Evolutionary conservation across 2,888 invertebrate species (phyloP), one percentile per base, ranked within the genome.

Genomic region (Harpagoxenus sublaevis): DNA sequence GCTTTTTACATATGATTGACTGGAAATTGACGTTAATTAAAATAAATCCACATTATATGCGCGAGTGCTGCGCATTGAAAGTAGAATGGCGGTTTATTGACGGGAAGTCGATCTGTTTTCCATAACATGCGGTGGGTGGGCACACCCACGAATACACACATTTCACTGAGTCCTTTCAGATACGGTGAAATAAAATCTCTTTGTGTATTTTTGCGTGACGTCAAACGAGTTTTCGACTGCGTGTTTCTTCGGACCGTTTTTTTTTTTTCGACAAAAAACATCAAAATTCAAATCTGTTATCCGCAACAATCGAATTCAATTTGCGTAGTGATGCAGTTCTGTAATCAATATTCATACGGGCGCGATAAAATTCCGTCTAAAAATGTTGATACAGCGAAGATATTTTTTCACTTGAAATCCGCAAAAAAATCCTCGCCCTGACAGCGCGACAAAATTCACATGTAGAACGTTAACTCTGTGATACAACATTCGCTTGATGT

Each of bases 281-380:
- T 73, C 79, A 62, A 73, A 81, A 81, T 71, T 81, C 79, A 60
- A 81, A 73, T 81, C 79, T 39, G 71, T 53, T 81, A 73, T 51
- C 60, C 39, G 12, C 53, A 66, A 78, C 78, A 51, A 81, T 81
- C 60, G 79, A 81, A 81, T 81, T 81, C 79, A 51, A 57, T 73
- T 81, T 71, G 73, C 73, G 48, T 60, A 39, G 73, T 73, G 73
- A 71, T 73, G 71, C 23, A 71, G 57, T 79, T n/a, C 57, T 53
- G 48, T 48, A 71, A 73, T 81, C 73, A 81, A 81, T 81, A 81
- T 81, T 71, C 71, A 81, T 81, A 62, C 28, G 12, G 35, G 23
- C 10, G 18, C 45, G 73, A 81, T 73, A 81, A 81, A 81, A 73
- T 51, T 73, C 39, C 28, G 48, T 12, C 71, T 51, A 35, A 81